Evolutionary conservation across 2,888 invertebrate genomes (phyloP), one percentile per base, ranked within the genome.

Genomic region (Argyra leucocephala): DNA sequence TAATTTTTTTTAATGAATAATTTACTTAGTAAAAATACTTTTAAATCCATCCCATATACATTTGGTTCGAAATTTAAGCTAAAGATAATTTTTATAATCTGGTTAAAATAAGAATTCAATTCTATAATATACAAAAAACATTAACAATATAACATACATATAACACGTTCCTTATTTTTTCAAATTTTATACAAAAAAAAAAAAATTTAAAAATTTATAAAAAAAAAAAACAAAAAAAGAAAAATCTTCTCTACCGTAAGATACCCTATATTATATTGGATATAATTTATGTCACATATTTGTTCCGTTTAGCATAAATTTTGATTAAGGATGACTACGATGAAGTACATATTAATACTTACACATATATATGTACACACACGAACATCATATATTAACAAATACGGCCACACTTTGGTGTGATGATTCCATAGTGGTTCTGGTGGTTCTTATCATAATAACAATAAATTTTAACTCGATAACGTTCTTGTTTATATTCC

Each of bases 231-330:
- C 18, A 3, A 48, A 48, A 48, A 48, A 48, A 18, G 12, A 18
- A 31, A 12, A 2, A n/a, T 12, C 48, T 48, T 18, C n/a, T 48
- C 18, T 48, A 48, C 48, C 18, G 18, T 48, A 48, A 23, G 10
- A 58, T 58, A 22, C 22, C 22, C 10, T n/a, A n/a, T 57, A n/a
- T 57, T 57, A 57, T 57, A 22, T 57, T 22, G 22, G 12, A 59
- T 59, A n/a, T 31, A 61, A 61, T 61, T 61, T 61, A 61, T 61
- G 31, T 31, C n/a, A 61, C 31, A 26, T 61, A 61, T 61, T 61
- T 61, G 61, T 61, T 61, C 26, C 61, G 61, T 61, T 61, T 61
- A 61, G 31, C 62, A 62, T 62, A 62, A 62, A 37, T 62, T 62
- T 62, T 37, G 37, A 62, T 37, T 62, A 62, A 37, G 61, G 61